Conservation (phyloP, 2,797 vertebrate species). For the Poecilia gillii region DNA sequence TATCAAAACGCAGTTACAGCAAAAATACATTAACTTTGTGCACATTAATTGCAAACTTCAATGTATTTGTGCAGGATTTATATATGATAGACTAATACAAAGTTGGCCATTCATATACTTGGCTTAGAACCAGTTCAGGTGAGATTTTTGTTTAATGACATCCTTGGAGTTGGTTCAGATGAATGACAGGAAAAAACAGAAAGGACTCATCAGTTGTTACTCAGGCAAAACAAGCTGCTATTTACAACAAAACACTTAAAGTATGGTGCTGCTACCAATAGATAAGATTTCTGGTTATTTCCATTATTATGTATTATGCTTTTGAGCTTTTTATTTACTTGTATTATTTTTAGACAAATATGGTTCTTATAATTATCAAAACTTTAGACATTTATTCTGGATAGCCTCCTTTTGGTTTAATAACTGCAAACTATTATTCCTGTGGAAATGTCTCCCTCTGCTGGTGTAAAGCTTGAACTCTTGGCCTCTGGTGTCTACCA, state of each 20-base stretch:
- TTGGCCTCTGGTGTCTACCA: background rate
- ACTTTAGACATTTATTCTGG: background rate
- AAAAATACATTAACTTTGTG: background rate
- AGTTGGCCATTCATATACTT: background rate
- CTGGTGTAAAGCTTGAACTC: conserved; percentile 32
- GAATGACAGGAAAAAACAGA: background rate
- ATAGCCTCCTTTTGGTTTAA: background rate
- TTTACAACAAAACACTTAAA: too few species aligned
- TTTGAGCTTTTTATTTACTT: background rate
- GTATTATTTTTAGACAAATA: background rate
- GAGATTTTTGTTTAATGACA: background rate
- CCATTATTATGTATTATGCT: background rate
- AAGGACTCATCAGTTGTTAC: background rate
- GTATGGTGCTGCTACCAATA: background rate
- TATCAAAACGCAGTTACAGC: background rate
- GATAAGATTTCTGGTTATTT: background rate
- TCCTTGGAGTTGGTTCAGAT: background rate
- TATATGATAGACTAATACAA: background rate
- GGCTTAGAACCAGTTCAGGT: background rate
- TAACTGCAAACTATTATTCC: conserved; percentile 15
- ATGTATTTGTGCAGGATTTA: background rate
- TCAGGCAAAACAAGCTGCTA: background rate
- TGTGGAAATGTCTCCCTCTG: conserved; percentile 63
- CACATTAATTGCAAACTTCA: background rate
- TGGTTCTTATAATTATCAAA: background rate